Conservation (phyloP, 2,888 invertebrate genomes). For the Phaedon cochleariae region DNA sequence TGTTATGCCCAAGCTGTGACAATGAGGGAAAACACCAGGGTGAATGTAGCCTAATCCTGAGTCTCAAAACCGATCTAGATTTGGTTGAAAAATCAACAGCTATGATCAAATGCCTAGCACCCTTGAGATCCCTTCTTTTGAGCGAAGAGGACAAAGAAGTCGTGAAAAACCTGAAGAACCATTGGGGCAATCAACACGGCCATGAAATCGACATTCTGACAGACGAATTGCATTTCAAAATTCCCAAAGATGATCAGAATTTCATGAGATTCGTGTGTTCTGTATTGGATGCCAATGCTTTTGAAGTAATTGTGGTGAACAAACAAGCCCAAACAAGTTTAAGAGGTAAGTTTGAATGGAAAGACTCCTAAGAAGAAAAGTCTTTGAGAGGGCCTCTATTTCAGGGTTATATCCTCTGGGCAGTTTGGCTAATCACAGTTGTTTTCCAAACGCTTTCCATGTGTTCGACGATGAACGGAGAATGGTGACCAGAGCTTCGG, state of each 20-base stretch:
- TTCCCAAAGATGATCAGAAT: slow-evolving; percentile 66
- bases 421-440: slow-evolving; percentile 75
- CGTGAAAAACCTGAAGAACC: slow-evolving; percentile 65
- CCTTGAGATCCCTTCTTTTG: slow-evolving; percentile 62
- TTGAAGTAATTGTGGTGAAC: slow-evolving; percentile 66
- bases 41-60: slow-evolving; percentile 72
- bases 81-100: slow-evolving; percentile 1
- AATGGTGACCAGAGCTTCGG: slow-evolving; percentile 70
- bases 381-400: slow-evolving; percentile 4
- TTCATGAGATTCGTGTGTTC: slow-evolving; percentile 69
- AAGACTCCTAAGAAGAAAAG: slow-evolving; percentile 42
- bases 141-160: slow-evolving; percentile 64
- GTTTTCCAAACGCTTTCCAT: slow-evolving; percentile 73
- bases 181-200: slow-evolving; percentile 66
- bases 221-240: slow-evolving; percentile 61
- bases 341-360: slow-evolving; percentile 50
- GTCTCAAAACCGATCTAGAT: slow-evolving; percentile 62
- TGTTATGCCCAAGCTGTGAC: slow-evolving; percentile 76
- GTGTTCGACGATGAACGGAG: slow-evolving; percentile 67
- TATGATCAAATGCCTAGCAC: slow-evolving; percentile 57
- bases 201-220: slow-evolving; percentile 68
- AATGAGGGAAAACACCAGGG: slow-evolving; percentile 66
- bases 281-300: slow-evolving; percentile 74
- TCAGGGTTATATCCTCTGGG: slow-evolving; percentile 73
- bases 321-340: slow-evolving; percentile 60